These are phyloP conservation scores for Caenorhabditis plicata DNA, from an alignment of 2,888 invertebrate species.

Conservation along the genomic window DNA sequence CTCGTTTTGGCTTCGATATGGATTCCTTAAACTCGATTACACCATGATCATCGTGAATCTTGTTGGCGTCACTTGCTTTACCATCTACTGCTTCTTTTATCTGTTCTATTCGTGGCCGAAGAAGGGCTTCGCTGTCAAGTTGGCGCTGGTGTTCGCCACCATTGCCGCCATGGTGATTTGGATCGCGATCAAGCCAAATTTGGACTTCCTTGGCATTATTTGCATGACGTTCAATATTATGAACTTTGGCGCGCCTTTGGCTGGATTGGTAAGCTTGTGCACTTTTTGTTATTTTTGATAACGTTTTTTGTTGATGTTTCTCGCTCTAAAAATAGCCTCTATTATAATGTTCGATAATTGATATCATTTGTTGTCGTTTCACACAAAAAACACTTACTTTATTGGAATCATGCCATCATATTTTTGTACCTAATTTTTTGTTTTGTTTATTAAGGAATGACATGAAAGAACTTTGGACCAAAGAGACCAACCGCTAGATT, in stretches of 20 bases:
- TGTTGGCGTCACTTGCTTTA: constrained; percentile 76
- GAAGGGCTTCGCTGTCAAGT: constrained; percentile 37
- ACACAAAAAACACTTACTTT: no score
- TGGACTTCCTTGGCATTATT: constrained; percentile 73
- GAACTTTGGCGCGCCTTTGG: constrained; percentile 81
- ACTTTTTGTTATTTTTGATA: no score
- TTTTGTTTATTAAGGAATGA: no score
- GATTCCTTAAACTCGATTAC: constrained; percentile 75
- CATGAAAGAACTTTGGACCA: no score
- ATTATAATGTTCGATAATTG: no score
- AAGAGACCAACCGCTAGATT: no score
- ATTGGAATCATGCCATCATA: no score
- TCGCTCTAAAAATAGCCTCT: no score
- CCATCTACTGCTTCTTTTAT: constrained; percentile 76
- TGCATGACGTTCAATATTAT: constrained; percentile 77
- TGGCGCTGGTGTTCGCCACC: constrained; percentile 67
- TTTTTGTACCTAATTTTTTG: no score
- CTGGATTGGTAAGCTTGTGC: constrained; percentile 72
- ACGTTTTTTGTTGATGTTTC: no score
- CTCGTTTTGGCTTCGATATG: constrained; percentile 81
- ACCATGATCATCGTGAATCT: constrained; percentile 78
- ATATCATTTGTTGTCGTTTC: no score
- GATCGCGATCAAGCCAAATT: constrained; percentile 37
- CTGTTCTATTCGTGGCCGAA: constrained; percentile 78
- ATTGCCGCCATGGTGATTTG: constrained; percentile 70